Conservation (phyloP, 2,888 invertebrate species). For the Geophilus truncorum region DNA sequence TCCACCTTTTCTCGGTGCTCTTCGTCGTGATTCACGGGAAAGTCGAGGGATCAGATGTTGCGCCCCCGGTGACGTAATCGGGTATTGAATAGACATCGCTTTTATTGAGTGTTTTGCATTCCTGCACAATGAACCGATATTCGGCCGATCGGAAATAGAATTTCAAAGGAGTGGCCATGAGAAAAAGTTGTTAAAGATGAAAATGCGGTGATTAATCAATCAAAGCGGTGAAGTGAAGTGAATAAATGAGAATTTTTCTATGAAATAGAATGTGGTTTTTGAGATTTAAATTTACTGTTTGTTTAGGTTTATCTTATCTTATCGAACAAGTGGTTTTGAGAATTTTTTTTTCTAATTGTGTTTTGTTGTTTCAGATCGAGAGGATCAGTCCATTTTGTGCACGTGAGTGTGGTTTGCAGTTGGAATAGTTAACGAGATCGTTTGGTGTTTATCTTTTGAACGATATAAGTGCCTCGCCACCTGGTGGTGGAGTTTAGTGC, state of each 20-base stretch:
- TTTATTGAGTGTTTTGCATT: background rate
- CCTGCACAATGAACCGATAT: background rate
- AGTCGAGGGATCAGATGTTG: background rate
- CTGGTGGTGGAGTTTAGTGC: too few relatives aligned
- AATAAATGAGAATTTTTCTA: too few relatives aligned
- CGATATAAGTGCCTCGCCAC: too few relatives aligned
- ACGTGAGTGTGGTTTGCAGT: conserved; percentile 56
- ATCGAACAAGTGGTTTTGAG: background rate
- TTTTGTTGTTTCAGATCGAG: conserved; percentile 67
- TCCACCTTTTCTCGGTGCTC: background rate
- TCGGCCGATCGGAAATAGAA: background rate
- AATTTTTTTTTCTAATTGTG: background rate
- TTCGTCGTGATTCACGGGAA: background rate
- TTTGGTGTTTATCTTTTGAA: too few relatives aligned
- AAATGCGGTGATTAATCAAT: background rate
- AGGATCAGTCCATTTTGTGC: conserved; percentile 98
- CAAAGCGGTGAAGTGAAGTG: too few relatives aligned
- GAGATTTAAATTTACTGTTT: background rate
- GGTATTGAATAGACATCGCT: background rate
- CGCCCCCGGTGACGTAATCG: background rate
- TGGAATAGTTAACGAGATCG: too few relatives aligned
- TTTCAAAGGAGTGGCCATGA: background rate
- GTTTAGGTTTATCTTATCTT: background rate
- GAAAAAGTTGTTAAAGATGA: background rate
- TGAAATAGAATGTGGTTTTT: too few relatives aligned